Percentiles rank a stretch among this genome's conserved stretches.
Conservation (phyloP, 2,113 vertebrate genomes). For the Penelope pileata region DNA sequence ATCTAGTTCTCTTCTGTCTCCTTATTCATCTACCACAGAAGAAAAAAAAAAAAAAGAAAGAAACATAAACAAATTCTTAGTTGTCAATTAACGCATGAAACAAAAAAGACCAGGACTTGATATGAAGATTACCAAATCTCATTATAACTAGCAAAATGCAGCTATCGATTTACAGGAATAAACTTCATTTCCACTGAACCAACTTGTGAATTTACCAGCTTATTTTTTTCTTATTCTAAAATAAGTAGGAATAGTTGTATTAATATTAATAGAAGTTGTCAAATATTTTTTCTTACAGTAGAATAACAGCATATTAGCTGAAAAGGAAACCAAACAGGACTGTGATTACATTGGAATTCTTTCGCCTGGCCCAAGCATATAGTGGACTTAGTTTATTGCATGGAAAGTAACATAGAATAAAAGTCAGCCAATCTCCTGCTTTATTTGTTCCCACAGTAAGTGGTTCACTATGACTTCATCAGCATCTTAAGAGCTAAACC, state of each 20-base stretch:
- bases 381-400: not conserved
- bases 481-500: slow-evolving; percentile 10
- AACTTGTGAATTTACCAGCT: not conserved
- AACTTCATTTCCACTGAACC: not conserved
- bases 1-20: not conserved
- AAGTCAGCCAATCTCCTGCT: not conserved
- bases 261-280: not conserved
- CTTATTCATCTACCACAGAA: not conserved
- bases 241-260: not conserved
- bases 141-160: not conserved
- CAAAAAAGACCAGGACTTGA: not conserved
- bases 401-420: not conserved
- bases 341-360: not conserved
- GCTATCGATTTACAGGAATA: not conserved
- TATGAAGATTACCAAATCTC: not conserved
- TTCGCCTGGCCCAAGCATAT: not conserved
- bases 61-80: not conserved
- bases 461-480: not conserved
- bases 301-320: not conserved
- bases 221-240: not conserved
- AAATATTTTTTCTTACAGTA: not conserved
- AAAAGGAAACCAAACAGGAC: not conserved
- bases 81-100: not conserved
- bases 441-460: not conserved
- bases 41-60: not conserved